These are phyloP conservation scores for Hypomecis atomaria DNA, from an alignment of 2,888 invertebrate species.

Conservation along the genomic window DNA sequence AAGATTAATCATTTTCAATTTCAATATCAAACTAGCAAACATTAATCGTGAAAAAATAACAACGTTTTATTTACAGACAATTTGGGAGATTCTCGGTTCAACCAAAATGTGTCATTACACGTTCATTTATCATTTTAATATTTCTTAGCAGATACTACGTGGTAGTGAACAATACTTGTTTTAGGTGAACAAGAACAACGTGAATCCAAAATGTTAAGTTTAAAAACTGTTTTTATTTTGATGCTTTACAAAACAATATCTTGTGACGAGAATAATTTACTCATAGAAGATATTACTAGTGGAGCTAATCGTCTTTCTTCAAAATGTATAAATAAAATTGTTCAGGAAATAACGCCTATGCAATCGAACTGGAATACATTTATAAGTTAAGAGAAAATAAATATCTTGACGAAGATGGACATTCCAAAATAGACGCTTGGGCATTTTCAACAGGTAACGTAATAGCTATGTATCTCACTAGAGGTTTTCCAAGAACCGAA, in stretches of 20 bases:
- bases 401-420: conserved; percentile 53
- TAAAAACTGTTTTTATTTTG: conserved; percentile 5
- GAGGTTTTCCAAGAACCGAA: conserved; percentile 57
- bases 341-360: conserved; percentile 50
- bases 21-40: conserved; percentile 2
- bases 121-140: conserved; percentile 16
- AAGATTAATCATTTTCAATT: conserved; percentile 11
- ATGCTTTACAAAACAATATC: not conserved
- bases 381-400: conserved; percentile 53
- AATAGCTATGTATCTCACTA: conserved; percentile 53
- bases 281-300: not conserved
- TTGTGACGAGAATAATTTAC: conserved; percentile 7
- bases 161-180: not conserved
- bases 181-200: not conserved
- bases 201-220: conserved; percentile 8
- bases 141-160: not conserved
- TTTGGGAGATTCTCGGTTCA: not conserved
- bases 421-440: conserved; percentile 53
- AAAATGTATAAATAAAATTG: conserved; percentile 48
- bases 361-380: conserved; percentile 53
- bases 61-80: conserved; percentile 4
- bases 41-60: conserved; percentile 6
- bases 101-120: conserved; percentile 6
- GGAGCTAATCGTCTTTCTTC: conserved; percentile 4
- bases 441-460: conserved; percentile 47